phyloP scores from a whole-genome alignment of 2,113 vertebrate species.

The Perca flavescens region DNA sequence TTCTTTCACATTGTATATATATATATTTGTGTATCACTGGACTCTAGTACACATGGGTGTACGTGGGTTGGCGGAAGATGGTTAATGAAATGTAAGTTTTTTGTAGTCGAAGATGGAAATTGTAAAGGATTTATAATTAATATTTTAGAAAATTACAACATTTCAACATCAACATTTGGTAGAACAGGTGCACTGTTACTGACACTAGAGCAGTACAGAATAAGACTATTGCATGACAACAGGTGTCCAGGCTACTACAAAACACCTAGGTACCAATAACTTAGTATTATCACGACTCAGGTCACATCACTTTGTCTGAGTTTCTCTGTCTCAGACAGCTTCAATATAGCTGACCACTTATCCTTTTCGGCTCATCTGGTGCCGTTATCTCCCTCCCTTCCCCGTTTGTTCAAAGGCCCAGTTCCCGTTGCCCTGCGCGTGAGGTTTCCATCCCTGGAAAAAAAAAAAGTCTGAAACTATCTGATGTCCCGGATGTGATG shows the following conservation, averaged over 20 bases:
- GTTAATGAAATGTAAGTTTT: neutral
- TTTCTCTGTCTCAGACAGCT: conserved; percentile 50
- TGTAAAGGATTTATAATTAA: too few species aligned
- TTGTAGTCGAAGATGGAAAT: neutral
- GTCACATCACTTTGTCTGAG: conserved; percentile 34
- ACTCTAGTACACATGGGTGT: neutral
- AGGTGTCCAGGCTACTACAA: conserved; percentile 33
- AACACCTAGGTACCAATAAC: neutral
- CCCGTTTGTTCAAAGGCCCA: neutral
- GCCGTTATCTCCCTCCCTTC: neutral
- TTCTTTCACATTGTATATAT: neutral
- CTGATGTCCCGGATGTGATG: conserved; percentile 49
- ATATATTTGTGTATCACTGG: neutral
- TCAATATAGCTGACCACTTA: conserved; percentile 60
- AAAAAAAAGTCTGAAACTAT: conserved; percentile 41
- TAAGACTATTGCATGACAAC: conserved; percentile 25
- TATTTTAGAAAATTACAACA: too few species aligned
- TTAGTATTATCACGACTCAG: conserved; percentile 1
- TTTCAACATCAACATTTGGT: neutral
- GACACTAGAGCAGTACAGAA: neutral
- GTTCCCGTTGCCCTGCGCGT: neutral
- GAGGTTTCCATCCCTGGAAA: conserved; percentile 47
- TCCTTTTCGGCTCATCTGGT: conserved; percentile 47
- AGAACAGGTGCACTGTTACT: conserved; percentile 21
- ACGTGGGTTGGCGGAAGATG: neutral